These are phyloP conservation scores for Lutjanus campechanus DNA, from an alignment of 2,797 vertebrate species.

Conservation along the genomic window DNA sequence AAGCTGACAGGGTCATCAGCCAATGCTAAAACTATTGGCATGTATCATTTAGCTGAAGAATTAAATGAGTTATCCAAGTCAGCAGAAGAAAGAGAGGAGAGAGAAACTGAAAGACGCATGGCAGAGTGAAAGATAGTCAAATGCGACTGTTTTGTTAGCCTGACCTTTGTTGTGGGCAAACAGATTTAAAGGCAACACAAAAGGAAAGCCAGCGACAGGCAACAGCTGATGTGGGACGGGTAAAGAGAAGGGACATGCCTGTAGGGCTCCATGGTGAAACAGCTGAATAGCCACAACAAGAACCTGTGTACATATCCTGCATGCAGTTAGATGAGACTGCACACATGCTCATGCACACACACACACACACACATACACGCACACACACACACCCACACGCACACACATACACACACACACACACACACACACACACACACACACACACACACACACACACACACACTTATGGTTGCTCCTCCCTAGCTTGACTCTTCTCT, in stretches of 20 bases:
- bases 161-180: constrained; percentile 88
- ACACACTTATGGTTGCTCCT: constrained; percentile 68
- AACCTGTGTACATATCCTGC: constrained; percentile 67
- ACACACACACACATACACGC: constrained; percentile 42
- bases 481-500: constrained; percentile 69
- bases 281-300: constrained; percentile 74
- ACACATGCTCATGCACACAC: constrained; percentile 39
- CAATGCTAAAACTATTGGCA: constrained; percentile 48
- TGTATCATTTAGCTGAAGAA: constrained; percentile 57
- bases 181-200: constrained; percentile 82
- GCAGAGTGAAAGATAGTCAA: constrained; percentile 60
- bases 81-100: constrained; percentile 61
- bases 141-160: constrained; percentile 76
- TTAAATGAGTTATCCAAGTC: constrained; percentile 68
- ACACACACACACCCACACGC: constrained; percentile 35
- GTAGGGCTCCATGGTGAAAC: constrained; percentile 84
- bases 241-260: constrained; percentile 79
- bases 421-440: constrained; percentile 40
- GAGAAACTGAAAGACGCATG: constrained; percentile 52
- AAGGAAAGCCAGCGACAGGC: constrained; percentile 68
- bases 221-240: constrained; percentile 77
- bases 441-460: constrained; percentile 43
- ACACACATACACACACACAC: constrained; percentile 31
- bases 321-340: constrained; percentile 66
- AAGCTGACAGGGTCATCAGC: constrained; percentile 65